Percentiles rank a stretch among this genome's conserved stretches.
These are phyloP conservation scores for Autographa pulchrina DNA, from an alignment of 2,888 invertebrate genomes.

Conservation along the genomic window DNA sequence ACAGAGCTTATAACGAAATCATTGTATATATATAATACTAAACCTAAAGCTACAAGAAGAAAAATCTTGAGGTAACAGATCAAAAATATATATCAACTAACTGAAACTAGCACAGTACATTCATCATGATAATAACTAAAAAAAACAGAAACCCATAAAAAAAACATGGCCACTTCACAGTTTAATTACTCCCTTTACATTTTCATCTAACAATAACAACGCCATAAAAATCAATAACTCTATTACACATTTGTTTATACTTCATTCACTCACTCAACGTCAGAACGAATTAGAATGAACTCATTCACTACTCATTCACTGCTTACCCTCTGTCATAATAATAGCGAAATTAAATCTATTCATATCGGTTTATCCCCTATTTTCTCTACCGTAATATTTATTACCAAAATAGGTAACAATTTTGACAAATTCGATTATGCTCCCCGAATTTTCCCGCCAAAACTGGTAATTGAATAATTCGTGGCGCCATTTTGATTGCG, in stretches of 20 bases:
- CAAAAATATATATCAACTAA: no score
- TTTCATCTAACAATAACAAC: neutral
- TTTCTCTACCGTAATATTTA: slow-evolving; percentile 58
- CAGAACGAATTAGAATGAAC: slow-evolving; percentile 18
- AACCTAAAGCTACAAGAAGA: no score
- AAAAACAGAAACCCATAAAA: no score
- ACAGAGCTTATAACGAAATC: no score
- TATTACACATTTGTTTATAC: slow-evolving; percentile 18
- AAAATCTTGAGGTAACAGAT: no score
- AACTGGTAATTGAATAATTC: slow-evolving; percentile 65
- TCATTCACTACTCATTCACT: slow-evolving; percentile 1
- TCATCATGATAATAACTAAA: no score
- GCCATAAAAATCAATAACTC: slow-evolving; percentile 31
- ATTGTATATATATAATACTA: no score
- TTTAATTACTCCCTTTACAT: neutral
- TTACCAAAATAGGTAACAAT: slow-evolving; percentile 67
- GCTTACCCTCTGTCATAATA: slow-evolving; percentile 21
- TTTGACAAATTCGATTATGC: slow-evolving; percentile 68
- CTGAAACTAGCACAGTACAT: no score
- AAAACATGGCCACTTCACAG: neutral
- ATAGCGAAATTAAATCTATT: slow-evolving; percentile 43
- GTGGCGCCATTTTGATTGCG: slow-evolving; percentile 59
- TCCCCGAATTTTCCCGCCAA: slow-evolving; percentile 60
- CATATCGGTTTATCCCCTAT: slow-evolving; percentile 51
- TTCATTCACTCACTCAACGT: slow-evolving; percentile 24